Evolutionary conservation across 2,113 vertebrate species (phyloP).

Genomic region (Syrrhaptes paradoxus): DNA sequence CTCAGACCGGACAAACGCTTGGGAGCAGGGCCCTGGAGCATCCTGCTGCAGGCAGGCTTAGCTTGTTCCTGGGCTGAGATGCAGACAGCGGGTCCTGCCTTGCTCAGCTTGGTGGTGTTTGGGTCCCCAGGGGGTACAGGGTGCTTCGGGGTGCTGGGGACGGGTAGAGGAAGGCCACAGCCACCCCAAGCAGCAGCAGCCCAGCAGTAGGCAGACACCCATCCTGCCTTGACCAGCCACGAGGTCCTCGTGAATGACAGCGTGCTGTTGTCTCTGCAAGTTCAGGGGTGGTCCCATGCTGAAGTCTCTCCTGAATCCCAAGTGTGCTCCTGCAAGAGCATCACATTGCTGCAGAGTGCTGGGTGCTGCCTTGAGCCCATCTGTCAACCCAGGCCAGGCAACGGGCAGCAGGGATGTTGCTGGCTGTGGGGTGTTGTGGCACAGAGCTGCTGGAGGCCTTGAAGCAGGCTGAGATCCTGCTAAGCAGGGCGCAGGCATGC

Average conservation of each 20-base stretch:
- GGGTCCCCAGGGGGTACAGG: not conserved
- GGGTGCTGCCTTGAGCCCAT: not conserved
- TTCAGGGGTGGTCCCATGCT: not conserved
- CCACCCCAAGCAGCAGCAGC: not conserved
- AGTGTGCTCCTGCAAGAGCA: not conserved
- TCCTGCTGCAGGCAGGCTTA: not conserved
- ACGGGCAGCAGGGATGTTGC: fast-evolving
- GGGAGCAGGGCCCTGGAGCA: not conserved
- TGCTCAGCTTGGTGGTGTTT: not conserved
- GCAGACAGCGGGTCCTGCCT: not conserved
- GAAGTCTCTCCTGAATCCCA: not conserved
- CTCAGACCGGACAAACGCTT: not conserved
- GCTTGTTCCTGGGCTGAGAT: not conserved
- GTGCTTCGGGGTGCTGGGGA: not conserved
- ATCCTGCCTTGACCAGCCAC: not conserved
- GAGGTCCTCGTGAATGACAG: not conserved
- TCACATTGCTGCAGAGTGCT: not conserved
- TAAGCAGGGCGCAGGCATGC: not conserved
- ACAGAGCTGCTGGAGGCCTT: not conserved
- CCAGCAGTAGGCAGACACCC: not conserved
- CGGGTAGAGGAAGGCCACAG: not conserved
- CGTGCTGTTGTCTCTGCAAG: not conserved
- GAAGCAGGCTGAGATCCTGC: not conserved
- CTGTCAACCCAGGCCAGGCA: not conserved
- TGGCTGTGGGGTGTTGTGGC: not conserved